Base-by-base conservation (phyloP, 2,113 vertebrate genomes). In the Nycticebus coucang region DNA sequence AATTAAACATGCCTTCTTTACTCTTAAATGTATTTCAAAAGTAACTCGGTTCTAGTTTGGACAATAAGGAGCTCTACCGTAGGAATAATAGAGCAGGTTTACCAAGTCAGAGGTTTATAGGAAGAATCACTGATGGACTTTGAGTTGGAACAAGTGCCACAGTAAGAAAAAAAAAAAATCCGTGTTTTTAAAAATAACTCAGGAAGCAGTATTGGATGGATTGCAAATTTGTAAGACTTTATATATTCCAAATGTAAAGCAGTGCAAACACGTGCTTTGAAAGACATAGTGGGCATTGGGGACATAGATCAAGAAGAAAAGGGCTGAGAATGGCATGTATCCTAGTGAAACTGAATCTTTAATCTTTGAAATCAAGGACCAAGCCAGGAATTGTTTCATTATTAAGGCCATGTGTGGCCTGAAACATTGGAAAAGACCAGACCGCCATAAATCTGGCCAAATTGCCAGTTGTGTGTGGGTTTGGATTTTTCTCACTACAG, bases 351-450 rank as follows among this genome's bases (percentile, higher is more conserved):
- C 33, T 71, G 35, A 92, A 89, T 88, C 82, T 89, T 94, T 92
- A 89, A 92, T 97, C 93, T 96, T 94, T 95, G 81, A 92, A 95
- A 93, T 80, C 62, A 93, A 77, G 9, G 84, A 89, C 82, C 91
- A 96, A 90, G 92, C 84, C 87, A 97, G 87, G 50, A 95, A 95
- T 96, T 75, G n/a, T 95, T 96, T 94, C 62, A 86, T 93, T 96
- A 97, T 98, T 97, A 96, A 95, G 93, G 22, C 95, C 96, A 95
- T 77, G 87, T 98, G 94, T 93, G 64, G 55, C 80, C 80, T 84
- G 55, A 96, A 97, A 96, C 77, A 66, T 50, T 89, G 7, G 30
- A 83, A 92, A 95, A 90, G 26, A 91, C 53, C 79, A 95, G 75
- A 83, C 22, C 60, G 93, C 83, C 37, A 41, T 96, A 93, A 93